Evolutionary conservation across 1,140 invertebrate genomes (phyloP), one percentile per base, ranked within the genome.

Genomic region (Drepana arcuata): DNA sequence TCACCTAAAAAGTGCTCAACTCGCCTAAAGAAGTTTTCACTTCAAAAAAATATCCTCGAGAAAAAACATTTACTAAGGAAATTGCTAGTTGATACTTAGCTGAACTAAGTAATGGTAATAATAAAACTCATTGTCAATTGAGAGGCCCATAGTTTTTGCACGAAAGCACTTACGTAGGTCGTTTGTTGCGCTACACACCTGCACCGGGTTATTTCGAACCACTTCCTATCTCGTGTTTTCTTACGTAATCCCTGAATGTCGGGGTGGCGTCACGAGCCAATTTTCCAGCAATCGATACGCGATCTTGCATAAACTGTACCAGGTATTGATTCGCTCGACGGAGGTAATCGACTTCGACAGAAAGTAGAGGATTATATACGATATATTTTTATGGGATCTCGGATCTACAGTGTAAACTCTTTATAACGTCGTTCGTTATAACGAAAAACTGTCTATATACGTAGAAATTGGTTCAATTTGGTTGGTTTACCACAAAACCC

Each of bases 221-320:
- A 14, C 14, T 41, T 36, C 24, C 34, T 29, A 10, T 32, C 10
- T 14, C 21, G 23, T 33, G 23, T 42, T 35, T 42, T 42, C 39
- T 51, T 46, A 41, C 39, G 34, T 46, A 46, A 46, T 42, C 39
- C 18, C n/a, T 14, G 28, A 15, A 31, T 34, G 11, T 13, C n/a
- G 32, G 11, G 30, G 14, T 39, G 37, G 33, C 31, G 39, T 15
- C 16, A 29, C 28, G 33, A 44, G 23, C 31, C 44, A 47, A 52
- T 52, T 52, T 40, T n/a, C 10, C 23, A 10, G 9, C 29, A 33
- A 47, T 47, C 49, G 40, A 47, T 52, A 47, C n/a, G 7, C 45
- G 37, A 48, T 48, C 34, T 18, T 37, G 23, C 14, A 45, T 41
- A 27, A 48, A 47, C 43, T 37, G 30, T 31, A 25, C 35, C 29